Percentiles rank a stretch among this genome's conserved stretches.
phyloP scores from a whole-genome alignment of 92 coral and sea anemone genomes.

The Virgularia gustaviana region DNA sequence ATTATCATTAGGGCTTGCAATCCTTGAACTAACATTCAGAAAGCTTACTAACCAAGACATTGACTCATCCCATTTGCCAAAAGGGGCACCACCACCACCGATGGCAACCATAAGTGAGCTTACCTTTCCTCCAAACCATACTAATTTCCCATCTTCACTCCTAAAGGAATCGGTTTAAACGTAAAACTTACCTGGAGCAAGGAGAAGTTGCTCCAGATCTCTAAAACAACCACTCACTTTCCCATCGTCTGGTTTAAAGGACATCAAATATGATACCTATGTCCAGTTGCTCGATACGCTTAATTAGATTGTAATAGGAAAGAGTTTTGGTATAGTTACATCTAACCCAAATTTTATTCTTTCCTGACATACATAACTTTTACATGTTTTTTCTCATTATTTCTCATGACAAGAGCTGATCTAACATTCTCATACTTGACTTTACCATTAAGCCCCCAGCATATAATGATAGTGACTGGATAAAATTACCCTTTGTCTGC shows the following conservation, averaged over 20 bases:
- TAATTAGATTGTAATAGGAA: slow-evolving; percentile 42
- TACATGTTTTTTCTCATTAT: slow-evolving; percentile 50
- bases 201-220: slow-evolving; percentile 43
- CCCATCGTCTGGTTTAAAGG: slow-evolving; percentile 49
- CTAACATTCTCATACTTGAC: slow-evolving; percentile 46
- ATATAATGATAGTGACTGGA: slow-evolving; percentile 58
- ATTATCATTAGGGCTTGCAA: slow-evolving; percentile 42
- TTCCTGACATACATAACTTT: slow-evolving; percentile 41
- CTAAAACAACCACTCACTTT: slow-evolving; percentile 56
- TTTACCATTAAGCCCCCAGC: slow-evolving; percentile 60
- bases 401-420: slow-evolving; percentile 46
- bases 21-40: slow-evolving; percentile 59
- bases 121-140: slow-evolving; percentile 51
- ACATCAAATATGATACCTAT: slow-evolving; percentile 43
- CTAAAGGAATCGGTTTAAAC: slow-evolving; percentile 31
- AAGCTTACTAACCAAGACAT: slow-evolving; percentile 59
- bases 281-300: slow-evolving; percentile 41
- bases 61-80: slow-evolving; percentile 65
- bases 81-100: slow-evolving; percentile 74
- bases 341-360: slow-evolving; percentile 56
- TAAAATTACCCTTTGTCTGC: slow-evolving; percentile 52
- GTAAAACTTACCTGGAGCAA: slow-evolving; percentile 40
- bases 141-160: slow-evolving; percentile 43
- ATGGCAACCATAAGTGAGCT: slow-evolving; percentile 44
- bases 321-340: slow-evolving; percentile 59